Percentiles rank a stretch among this genome's conserved stretches.
Evolutionary conservation across 2,113 vertebrate species (phyloP).

Genomic region (Aphyosemion australe): DNA sequence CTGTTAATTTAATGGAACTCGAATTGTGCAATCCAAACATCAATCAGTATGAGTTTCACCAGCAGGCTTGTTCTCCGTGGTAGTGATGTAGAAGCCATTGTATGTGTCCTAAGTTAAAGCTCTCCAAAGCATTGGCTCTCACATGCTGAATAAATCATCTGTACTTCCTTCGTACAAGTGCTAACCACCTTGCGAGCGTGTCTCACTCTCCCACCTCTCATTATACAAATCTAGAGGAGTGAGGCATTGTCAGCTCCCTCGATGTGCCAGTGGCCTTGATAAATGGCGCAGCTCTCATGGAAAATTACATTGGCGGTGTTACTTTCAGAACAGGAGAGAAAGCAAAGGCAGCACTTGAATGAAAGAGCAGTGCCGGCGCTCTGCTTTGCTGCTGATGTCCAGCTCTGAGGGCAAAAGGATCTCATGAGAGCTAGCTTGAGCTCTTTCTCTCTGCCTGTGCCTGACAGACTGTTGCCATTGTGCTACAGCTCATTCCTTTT

Average conservation of each 20-base stretch:
- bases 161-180: constrained; percentile 54
- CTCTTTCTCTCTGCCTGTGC: constrained; percentile 46
- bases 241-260: constrained; percentile 68
- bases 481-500: constrained; percentile 66
- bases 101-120: constrained; percentile 56
- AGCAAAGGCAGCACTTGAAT: constrained; percentile 49
- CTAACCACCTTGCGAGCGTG: constrained; percentile 60
- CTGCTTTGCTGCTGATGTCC: constrained; percentile 57
- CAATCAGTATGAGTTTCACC: constrained; percentile 46
- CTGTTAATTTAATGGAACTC: constrained; percentile 13
- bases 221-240: constrained; percentile 70
- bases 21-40: constrained; percentile 26
- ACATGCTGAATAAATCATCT: constrained; percentile 68
- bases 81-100: constrained; percentile 43
- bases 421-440: constrained; percentile 53
- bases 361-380: constrained; percentile 53
- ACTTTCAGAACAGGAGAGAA: constrained; percentile 46
- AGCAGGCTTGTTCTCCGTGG: constrained; percentile 34
- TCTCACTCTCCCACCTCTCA: constrained; percentile 68
- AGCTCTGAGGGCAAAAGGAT: constrained; percentile 42
- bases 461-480: constrained; percentile 63
- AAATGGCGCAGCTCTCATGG: constrained; percentile 74
- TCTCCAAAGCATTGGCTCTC: constrained; percentile 59
- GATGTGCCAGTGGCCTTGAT: constrained; percentile 66
- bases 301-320: constrained; percentile 73